These are phyloP conservation scores for Syngnathus typhle DNA, from an alignment of 2,113 vertebrate species.

Conservation along the genomic window DNA sequence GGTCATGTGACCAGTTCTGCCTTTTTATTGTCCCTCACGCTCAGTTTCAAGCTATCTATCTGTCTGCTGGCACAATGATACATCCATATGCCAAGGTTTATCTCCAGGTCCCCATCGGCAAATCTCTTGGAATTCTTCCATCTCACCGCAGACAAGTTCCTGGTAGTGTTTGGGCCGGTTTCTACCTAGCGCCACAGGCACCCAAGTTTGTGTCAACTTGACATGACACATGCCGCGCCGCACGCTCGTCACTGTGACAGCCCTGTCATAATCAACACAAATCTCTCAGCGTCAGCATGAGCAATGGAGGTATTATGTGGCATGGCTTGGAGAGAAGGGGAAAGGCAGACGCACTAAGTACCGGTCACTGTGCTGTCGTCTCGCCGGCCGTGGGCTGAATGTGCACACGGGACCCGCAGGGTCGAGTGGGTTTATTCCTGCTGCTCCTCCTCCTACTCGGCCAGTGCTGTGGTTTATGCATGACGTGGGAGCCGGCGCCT, in stretches of 20 bases:
- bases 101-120: constrained; percentile 39
- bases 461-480: constrained; percentile 47
- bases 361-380: constrained; percentile 48
- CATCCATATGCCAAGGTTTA: constrained; percentile 29
- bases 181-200: constrained; percentile 27
- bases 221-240: constrained; percentile 56
- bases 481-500: constrained; percentile 52
- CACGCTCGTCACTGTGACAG: constrained; percentile 63
- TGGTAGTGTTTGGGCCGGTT: constrained; percentile 31
- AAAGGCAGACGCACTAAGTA: constrained; percentile 54
- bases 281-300: constrained; percentile 72
- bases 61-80: constrained; percentile 3
- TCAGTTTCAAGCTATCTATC: constrained; percentile 5
- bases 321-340: constrained; percentile 24
- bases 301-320: constrained; percentile 44
- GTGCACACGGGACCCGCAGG: constrained; percentile 44
- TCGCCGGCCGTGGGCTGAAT: constrained; percentile 43
- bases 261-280: constrained; percentile 67
- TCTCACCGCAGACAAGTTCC: constrained; percentile 55
- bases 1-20: background rate
- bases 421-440: constrained; percentile 46
- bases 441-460: constrained; percentile 36
- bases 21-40: background rate
- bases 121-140: constrained; percentile 59
- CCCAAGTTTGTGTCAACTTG: constrained; percentile 49